Percentiles rank a stretch among this genome's conserved stretches.
Conservation (phyloP, 2,888 invertebrate species). For the Frankliniella intonsa region DNA sequence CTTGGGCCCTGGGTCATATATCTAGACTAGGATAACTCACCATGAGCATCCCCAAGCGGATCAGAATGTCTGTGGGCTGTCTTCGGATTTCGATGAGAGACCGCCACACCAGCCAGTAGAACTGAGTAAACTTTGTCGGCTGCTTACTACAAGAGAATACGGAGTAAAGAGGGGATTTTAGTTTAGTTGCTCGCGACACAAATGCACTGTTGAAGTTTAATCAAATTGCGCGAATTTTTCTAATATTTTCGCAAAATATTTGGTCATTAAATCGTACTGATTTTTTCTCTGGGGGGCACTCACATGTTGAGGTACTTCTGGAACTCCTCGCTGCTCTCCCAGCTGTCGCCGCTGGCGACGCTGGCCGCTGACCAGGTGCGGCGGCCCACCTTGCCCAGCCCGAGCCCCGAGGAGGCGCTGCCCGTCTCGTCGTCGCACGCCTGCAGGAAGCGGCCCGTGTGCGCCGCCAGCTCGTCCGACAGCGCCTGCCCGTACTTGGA, state of each 20-base stretch:
- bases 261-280: background rate
- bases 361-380: slow-evolving; percentile 3
- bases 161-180: background rate
- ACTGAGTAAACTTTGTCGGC: slow-evolving; percentile 54
- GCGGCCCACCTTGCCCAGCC: background rate
- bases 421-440: no score
- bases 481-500: slow-evolving; percentile 33
- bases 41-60: slow-evolving; percentile 58
- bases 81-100: slow-evolving; percentile 60
- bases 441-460: slow-evolving; percentile 14
- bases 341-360: background rate
- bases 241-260: no score
- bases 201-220: no score
- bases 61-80: slow-evolving; percentile 58
- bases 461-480: slow-evolving; percentile 31
- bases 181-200: no score
- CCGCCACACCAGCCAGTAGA: slow-evolving; percentile 67
- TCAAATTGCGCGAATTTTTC: no score
- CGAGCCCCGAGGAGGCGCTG: background rate
- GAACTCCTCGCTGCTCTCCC: slow-evolving; percentile 5
- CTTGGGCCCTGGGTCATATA: no score
- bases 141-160: slow-evolving; percentile 45
- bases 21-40: slow-evolving; percentile 45
- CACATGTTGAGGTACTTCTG: slow-evolving; percentile 15
- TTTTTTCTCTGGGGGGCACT: background rate